A percentile compares a stretch with the other conserved stretches of the same genome.
Conservation (phyloP, 2,888 invertebrate genomes). For the Meliscaeva auricollis region DNA sequence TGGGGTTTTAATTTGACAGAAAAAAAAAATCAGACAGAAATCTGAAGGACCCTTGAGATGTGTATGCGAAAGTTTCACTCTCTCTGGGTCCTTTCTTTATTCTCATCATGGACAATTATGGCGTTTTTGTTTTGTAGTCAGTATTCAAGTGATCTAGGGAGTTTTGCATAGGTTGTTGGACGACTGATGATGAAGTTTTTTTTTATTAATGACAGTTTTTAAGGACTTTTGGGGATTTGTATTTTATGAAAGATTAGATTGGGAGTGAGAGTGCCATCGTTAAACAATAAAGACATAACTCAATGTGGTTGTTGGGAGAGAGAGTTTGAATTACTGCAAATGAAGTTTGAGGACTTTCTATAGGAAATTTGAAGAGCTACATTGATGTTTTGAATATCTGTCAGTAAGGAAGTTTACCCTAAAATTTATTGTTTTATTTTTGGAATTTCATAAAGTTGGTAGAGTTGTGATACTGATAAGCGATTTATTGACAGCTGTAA, state of each 20-base stretch:
- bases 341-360: background rate
- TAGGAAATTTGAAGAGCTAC: background rate
- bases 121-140: background rate
- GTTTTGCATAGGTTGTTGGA: slow-evolving; percentile 19
- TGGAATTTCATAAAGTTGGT: too few relatives aligned
- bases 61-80: slow-evolving; percentile 4
- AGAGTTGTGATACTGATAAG: too few relatives aligned
- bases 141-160: background rate
- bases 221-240: slow-evolving; percentile 13
- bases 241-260: slow-evolving; percentile 4
- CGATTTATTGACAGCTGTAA: too few relatives aligned
- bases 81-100: background rate
- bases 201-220: slow-evolving; percentile 16
- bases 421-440: too few relatives aligned
- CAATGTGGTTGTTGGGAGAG: background rate
- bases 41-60: slow-evolving; percentile 15
- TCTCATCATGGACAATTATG: slow-evolving; percentile 41
- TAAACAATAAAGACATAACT: slow-evolving; percentile 3
- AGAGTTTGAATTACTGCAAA: background rate
- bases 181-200: slow-evolving; percentile 19
- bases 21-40: background rate
- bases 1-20: slow-evolving; percentile 18
- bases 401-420: too few relatives aligned
- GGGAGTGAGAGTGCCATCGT: background rate
- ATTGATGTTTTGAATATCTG: too few relatives aligned